These are phyloP conservation scores for Palythoa caribaeorum DNA, from an alignment of 92 coral and sea anemone genomes.

Conservation along the genomic window DNA sequence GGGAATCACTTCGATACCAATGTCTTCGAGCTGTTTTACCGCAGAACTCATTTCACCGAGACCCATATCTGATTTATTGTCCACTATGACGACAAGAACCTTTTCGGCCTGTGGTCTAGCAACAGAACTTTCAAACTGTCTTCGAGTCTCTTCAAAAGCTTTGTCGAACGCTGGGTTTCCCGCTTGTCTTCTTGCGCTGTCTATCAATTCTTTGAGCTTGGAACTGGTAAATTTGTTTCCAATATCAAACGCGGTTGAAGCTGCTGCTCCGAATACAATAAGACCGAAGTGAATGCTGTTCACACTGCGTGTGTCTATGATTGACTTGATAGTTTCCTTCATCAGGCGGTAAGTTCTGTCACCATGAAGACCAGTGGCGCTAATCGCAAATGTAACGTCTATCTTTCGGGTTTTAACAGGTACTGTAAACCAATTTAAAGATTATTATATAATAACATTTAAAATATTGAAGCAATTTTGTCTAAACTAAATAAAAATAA, in stretches of 20 bases:
- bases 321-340: constrained; percentile 77
- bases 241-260: constrained; percentile 67
- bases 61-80: constrained; percentile 75
- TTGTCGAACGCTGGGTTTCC: constrained; percentile 72
- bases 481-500: too few relatives aligned
- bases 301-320: constrained; percentile 78
- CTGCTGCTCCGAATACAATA: constrained; percentile 81
- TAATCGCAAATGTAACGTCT: constrained; percentile 83
- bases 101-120: constrained; percentile 79
- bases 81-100: constrained; percentile 85
- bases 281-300: constrained; percentile 79
- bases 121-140: constrained; percentile 62
- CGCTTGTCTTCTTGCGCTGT: constrained; percentile 45
- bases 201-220: constrained; percentile 69
- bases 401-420: constrained; percentile 65
- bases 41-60: constrained; percentile 67
- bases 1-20: constrained; percentile 73
- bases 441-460: not conserved
- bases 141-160: constrained; percentile 76
- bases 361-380: constrained; percentile 76
- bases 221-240: constrained; percentile 50
- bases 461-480: too few relatives aligned
- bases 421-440: constrained; percentile 32
- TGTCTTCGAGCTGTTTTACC: constrained; percentile 74
- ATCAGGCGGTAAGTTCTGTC: constrained; percentile 66